Conservation (phyloP, 2,113 vertebrate species). For the Ammodytes marinus region DNA sequence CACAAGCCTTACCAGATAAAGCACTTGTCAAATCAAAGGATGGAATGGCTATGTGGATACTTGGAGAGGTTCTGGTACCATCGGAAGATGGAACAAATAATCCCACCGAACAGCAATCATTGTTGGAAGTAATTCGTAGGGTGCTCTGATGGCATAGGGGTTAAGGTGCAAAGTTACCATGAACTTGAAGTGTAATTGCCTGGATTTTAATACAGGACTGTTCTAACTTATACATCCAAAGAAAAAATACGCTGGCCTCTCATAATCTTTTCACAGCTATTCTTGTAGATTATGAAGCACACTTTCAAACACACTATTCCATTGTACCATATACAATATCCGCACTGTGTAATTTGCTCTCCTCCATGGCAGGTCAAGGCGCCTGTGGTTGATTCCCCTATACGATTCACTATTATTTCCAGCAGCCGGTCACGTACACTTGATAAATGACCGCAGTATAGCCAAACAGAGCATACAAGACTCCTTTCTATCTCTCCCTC, state of each 20-base stretch:
- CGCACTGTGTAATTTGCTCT: conserved; percentile 53
- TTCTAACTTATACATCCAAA: not conserved
- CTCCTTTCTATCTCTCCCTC: conserved; percentile 60
- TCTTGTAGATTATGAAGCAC: not conserved
- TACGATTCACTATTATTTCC: conserved; percentile 48
- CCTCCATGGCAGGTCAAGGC: conserved; percentile 45
- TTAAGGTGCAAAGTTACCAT: not conserved
- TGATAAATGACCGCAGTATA: conserved; percentile 69
- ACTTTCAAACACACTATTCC: conserved; percentile 8
- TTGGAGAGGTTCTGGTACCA: not conserved
- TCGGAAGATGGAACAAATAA: no score
- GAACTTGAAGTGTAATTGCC: no score
- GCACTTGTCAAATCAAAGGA: not conserved
- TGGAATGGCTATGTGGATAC: not conserved
- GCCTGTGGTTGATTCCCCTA: conserved; percentile 50
- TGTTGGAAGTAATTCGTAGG: no score
- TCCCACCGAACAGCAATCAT: no score
- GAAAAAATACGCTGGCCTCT: not conserved
- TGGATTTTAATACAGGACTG: not conserved
- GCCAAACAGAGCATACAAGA: conserved; percentile 53
- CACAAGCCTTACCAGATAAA: not conserved
- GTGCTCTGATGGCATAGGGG: not conserved
- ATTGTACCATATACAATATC: conserved; percentile 6
- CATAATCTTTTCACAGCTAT: not conserved
- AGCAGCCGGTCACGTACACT: conserved; percentile 49